Evolutionary conservation across 2,888 invertebrate species (phyloP), one percentile per base, ranked within the genome.

Genomic region (Peribatodes rhomboidaria): DNA sequence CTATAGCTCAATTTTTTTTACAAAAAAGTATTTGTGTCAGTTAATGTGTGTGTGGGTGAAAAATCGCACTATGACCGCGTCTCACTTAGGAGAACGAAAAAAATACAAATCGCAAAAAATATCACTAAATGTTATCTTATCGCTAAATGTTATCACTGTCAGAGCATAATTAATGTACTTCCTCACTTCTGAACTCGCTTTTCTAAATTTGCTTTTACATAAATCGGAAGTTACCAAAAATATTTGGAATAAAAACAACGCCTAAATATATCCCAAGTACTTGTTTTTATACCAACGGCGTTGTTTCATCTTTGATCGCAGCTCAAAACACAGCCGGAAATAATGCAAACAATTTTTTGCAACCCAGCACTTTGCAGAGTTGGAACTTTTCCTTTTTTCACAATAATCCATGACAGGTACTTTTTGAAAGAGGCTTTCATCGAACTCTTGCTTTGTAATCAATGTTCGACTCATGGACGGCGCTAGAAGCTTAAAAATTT

Each of bases 361-460:
- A 52, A 57, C 39, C 55, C 59, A 8, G 22, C 54, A 58, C 58
- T 64, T 64, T 41, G 11, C 18, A 0, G 53, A 27, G 39, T 42
- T 53, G 20, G 16, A 61, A 61, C 37, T 65, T 65, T 60, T 41
- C 55, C 35, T 58, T 60, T 59, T 44, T 41, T 13, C 65, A 65
- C 56, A 65, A 60, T 61, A 65, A 65, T 60, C 65, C 65, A 52
- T 65, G 65, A 65, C 60, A 46, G 52, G 65, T 56, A 56, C 65
- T 65, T 65, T 60, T 61, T 50, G 35, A 56, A 61, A 61, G 65
- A 49, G 59, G 64, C 65, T 65, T 65, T 65, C 60, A 56, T 60
- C 55, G 60, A 27, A 65, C 47, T 65, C 65, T 65, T 60, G 65
- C 65, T 65, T 65, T 65, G 60, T 65, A 60, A 61, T 60, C 65